These are phyloP conservation scores for Bradypodion pumilum DNA, from an alignment of 2,797 vertebrate genomes.

Conservation along the genomic window DNA sequence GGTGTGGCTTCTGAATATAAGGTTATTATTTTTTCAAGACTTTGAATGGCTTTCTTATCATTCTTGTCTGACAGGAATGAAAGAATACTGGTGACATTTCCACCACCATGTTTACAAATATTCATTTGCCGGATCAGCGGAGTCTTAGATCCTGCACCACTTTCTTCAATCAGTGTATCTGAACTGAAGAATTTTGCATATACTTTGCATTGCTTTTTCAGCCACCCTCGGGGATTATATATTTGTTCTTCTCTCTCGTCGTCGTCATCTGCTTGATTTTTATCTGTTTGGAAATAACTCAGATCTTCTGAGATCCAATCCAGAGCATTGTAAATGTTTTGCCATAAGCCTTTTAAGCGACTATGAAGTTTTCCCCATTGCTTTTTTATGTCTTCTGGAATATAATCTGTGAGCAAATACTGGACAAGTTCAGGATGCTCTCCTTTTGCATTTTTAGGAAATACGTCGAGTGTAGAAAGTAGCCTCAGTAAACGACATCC, in stretches of 20 bases:
- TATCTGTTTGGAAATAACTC: slow-evolving; percentile 86
- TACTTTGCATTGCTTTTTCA: slow-evolving; percentile 70
- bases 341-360: slow-evolving; percentile 76
- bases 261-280: slow-evolving; percentile 60
- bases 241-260: slow-evolving; percentile 74
- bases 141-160: not conserved
- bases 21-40: slow-evolving; percentile 73
- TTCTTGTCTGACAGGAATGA: slow-evolving; percentile 76
- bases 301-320: slow-evolving; percentile 86
- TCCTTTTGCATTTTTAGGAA: slow-evolving; percentile 53
- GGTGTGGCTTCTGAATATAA: slow-evolving; percentile 74
- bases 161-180: not conserved
- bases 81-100: slow-evolving; percentile 80
- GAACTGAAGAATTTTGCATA: slow-evolving; percentile 80
- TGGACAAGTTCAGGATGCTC: slow-evolving; percentile 72
- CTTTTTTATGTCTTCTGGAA: slow-evolving; percentile 74
- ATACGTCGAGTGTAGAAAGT: slow-evolving; percentile 73
- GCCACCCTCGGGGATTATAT: slow-evolving; percentile 77
- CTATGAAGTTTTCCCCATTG: slow-evolving; percentile 78
- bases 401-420: slow-evolving; percentile 80
- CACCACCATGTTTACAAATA: slow-evolving; percentile 79
- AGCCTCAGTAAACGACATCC: slow-evolving; percentile 78
- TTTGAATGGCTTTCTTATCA: slow-evolving; percentile 48
- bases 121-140: slow-evolving; percentile 76
- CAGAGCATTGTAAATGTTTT: slow-evolving; percentile 75